These are phyloP conservation scores for Zhuqinia jingwanae DNA, from an alignment of 2,888 invertebrate genomes.

Conservation along the genomic window DNA sequence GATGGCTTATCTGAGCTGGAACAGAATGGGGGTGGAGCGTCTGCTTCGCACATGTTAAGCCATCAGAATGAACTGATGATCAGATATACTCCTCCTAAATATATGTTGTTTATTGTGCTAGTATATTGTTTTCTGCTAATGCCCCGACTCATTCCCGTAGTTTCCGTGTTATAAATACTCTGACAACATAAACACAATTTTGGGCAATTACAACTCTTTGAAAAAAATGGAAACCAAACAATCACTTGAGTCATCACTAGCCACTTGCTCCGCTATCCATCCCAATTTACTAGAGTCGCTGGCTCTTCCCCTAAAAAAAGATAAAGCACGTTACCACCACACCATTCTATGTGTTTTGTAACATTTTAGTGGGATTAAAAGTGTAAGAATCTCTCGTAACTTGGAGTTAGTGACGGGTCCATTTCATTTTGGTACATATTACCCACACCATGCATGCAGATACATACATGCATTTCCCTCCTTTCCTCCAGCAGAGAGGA, in stretches of 20 bases:
- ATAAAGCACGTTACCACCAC: conserved; percentile 1
- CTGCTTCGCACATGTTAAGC: too few relatives aligned
- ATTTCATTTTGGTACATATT: conserved; percentile 38
- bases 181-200: conserved; percentile 45
- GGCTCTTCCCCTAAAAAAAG: neutral
- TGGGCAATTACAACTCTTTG: conserved; percentile 43
- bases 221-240: neutral
- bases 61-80: too few relatives aligned
- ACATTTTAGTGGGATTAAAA: conserved; percentile 6
- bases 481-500: conserved; percentile 21
- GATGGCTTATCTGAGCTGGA: too few relatives aligned
- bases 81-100: too few relatives aligned
- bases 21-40: too few relatives aligned
- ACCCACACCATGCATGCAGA: neutral
- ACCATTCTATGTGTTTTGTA: neutral
- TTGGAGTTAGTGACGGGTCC: conserved; percentile 34
- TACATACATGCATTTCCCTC: neutral
- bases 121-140: too few relatives aligned
- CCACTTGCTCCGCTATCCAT: neutral
- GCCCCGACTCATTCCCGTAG: neutral
- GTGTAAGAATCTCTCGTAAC: neutral
- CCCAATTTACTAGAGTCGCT: too few relatives aligned
- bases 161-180: neutral
- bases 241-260: neutral
- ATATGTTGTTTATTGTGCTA: too few relatives aligned